Evolutionary conservation across 2,888 invertebrate species (phyloP).

Genomic region (Cyclophora punctaria): DNA sequence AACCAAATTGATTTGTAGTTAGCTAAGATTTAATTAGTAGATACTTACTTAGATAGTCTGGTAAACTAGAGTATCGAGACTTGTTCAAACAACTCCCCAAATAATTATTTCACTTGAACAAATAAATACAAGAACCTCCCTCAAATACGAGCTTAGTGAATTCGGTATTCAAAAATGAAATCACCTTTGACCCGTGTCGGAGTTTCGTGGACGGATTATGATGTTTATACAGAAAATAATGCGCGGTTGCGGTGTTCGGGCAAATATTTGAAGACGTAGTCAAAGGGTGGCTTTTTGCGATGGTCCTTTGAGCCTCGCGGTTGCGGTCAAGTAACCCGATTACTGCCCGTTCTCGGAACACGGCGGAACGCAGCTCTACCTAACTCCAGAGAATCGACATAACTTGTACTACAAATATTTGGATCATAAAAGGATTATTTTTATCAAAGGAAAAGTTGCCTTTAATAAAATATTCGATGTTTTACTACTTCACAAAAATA

Average conservation of each 20-base stretch:
- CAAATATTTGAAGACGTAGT: constrained; percentile 70
- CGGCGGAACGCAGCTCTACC: constrained; percentile 20
- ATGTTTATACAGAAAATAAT: constrained; percentile 71
- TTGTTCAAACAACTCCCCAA: too few species aligned
- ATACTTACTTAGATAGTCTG: too few species aligned
- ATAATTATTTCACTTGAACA: constrained; percentile 10
- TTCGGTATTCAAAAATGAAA: constrained; percentile 30
- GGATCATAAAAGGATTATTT: too few species aligned
- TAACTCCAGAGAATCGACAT: background rate
- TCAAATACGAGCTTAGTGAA: constrained; percentile 4
- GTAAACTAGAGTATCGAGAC: too few species aligned
- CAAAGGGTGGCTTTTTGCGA: constrained; percentile 68
- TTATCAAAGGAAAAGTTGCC: too few species aligned
- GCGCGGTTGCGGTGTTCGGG: constrained; percentile 58
- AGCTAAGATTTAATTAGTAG: too few species aligned
- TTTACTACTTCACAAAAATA: too few species aligned
- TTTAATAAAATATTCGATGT: background rate
- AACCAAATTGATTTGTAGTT: too few species aligned
- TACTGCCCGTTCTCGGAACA: constrained; percentile 29
- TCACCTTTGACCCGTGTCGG: constrained; percentile 39
- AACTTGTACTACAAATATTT: background rate
- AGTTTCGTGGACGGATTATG: constrained; percentile 58
- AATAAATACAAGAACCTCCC: constrained; percentile 24
- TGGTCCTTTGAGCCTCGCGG: constrained; percentile 60
- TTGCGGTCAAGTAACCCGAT: constrained; percentile 70